Evolutionary conservation across 2,888 invertebrate genomes (phyloP).

Genomic region (Anagyrus pseudococci): DNA sequence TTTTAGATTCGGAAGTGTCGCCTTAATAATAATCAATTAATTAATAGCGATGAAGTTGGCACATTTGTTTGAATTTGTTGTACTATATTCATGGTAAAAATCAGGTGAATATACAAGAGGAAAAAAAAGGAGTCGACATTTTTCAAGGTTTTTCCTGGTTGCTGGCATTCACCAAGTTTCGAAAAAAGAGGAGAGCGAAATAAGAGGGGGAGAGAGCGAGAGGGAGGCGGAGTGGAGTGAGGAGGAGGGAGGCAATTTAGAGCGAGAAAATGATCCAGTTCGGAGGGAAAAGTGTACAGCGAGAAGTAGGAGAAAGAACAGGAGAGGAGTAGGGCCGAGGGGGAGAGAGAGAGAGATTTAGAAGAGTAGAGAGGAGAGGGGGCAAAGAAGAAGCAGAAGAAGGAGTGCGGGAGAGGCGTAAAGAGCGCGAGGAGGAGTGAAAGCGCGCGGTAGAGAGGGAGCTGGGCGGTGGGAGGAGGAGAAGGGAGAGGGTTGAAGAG

Average conservation of each 20-base stretch:
- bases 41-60: too few relatives aligned
- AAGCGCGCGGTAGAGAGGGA: slow-evolving; percentile 15
- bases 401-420: neutral
- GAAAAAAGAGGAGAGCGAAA: too few relatives aligned
- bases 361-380: slow-evolving; percentile 13
- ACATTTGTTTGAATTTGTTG: too few relatives aligned
- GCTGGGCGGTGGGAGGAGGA: slow-evolving; percentile 21
- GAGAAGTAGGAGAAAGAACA: slow-evolving; percentile 22
- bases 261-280: slow-evolving; percentile 15
- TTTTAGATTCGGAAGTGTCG: too few relatives aligned
- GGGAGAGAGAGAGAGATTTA: slow-evolving; percentile 20
- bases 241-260: slow-evolving; percentile 8
- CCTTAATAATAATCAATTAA: too few relatives aligned
- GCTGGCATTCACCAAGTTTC: too few relatives aligned
- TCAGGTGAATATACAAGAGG: too few relatives aligned
- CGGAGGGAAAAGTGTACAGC: neutral
- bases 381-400: neutral
- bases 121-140: too few relatives aligned
- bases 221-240: slow-evolving; percentile 16
- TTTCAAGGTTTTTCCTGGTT: too few relatives aligned
- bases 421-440: neutral
- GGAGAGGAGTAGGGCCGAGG: neutral
- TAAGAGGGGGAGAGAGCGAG: too few relatives aligned
- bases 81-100: too few relatives aligned
- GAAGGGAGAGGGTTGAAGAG: slow-evolving; percentile 21